These are phyloP conservation scores for Dryocosmus kuriphilus DNA, from an alignment of 2,888 invertebrate genomes.

Conservation along the genomic window DNA sequence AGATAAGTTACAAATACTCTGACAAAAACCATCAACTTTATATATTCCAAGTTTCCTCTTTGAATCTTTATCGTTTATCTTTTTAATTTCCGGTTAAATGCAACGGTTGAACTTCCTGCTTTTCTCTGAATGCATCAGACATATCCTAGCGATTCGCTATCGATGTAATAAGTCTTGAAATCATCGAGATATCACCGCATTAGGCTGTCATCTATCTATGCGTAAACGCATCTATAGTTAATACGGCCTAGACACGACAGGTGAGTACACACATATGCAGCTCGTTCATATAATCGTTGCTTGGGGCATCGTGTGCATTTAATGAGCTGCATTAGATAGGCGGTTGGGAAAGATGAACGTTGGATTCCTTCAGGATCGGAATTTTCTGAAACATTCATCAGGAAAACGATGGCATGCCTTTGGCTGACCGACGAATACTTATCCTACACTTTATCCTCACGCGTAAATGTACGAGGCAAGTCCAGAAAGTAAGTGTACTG, in stretches of 20 bases:
- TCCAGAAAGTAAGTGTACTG: too few relatives aligned
- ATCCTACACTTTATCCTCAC: conserved; percentile 18
- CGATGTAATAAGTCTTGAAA: conserved; percentile 31
- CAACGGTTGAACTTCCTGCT: background rate
- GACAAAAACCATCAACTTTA: too few relatives aligned
- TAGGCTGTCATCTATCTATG: conserved; percentile 26
- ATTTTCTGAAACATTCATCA: conserved; percentile 62
- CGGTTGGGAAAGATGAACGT: conserved; percentile 52
- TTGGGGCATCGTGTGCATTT: conserved; percentile 56
- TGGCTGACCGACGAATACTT: conserved; percentile 33
- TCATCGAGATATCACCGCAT: conserved; percentile 39
- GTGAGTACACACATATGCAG: conserved; percentile 16
- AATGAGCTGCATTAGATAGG: conserved; percentile 61
- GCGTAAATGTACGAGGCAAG: background rate
- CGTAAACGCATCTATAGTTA: conserved; percentile 38
- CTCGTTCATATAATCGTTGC: conserved; percentile 57
- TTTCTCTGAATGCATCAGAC: background rate
- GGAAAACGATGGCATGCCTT: conserved; percentile 59
- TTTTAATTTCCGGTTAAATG: background rate
- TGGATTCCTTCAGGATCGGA: conserved; percentile 55
- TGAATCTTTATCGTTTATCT: background rate
- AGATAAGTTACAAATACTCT: too few relatives aligned
- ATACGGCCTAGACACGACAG: conserved; percentile 28
- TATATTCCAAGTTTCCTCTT: conserved; percentile 1
- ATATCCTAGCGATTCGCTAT: conserved; percentile 11